phyloP scores from a whole-genome alignment of 2,888 invertebrate genomes.

The Orchesellides sinensis region DNA sequence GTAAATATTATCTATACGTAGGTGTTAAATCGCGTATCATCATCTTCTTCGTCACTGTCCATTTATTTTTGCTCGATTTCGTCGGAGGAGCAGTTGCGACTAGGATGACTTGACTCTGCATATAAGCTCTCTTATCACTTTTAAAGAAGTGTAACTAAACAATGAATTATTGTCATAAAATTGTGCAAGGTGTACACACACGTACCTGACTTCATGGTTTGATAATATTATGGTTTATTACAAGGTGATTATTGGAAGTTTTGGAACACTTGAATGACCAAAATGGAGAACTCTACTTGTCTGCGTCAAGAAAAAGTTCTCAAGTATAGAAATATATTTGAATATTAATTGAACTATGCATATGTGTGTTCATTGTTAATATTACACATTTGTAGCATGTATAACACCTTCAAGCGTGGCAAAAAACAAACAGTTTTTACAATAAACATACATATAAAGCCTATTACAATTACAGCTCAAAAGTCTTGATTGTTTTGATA shows the following conservation, averaged over 20 bases:
- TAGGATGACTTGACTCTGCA: constrained; percentile 37
- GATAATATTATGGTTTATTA: constrained; percentile 25
- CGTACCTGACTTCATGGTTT: constrained; percentile 36
- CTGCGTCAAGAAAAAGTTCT: constrained; percentile 49
- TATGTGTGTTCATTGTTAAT: background rate
- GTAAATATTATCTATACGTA: constrained; percentile 47
- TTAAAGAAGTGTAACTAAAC: constrained; percentile 49
- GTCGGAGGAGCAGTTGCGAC: background rate
- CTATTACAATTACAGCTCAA: background rate
- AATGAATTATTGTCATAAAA: constrained; percentile 58
- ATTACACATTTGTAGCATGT: background rate
- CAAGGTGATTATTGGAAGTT: constrained; percentile 31
- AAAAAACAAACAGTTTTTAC: background rate
- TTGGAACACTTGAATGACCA: constrained; percentile 45
- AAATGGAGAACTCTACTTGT: constrained; percentile 58
- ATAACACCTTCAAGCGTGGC: background rate
- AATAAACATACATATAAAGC: background rate
- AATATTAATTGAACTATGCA: no score
- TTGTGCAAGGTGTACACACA: constrained; percentile 41
- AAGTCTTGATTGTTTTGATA: constrained; percentile 47
- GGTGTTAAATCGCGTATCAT: constrained; percentile 65
- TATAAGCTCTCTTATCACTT: constrained; percentile 43
- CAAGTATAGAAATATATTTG: no score
- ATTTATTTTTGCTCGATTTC: constrained; percentile 43
- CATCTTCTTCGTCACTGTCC: constrained; percentile 34